Evolutionary conservation across 2,797 vertebrate genomes (phyloP), one percentile per base, ranked within the genome.

Genomic region (Scolopax bukidnonensis): DNA sequence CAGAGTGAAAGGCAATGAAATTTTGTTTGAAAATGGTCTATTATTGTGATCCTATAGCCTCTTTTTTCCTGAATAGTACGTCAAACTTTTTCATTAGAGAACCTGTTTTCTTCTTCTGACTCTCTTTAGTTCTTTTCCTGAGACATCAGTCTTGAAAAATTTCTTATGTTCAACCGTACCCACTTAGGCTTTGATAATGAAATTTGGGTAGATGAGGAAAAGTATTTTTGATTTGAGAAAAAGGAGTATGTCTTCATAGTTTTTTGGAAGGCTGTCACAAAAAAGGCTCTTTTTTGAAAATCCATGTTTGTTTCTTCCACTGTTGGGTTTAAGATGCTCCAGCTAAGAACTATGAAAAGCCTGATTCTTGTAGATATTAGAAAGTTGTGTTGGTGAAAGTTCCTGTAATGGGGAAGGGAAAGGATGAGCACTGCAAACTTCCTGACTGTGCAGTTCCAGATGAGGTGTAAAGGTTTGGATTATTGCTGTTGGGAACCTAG

Each of bases 1-100:
- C 79, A 88, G 53, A 89, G 90, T 75, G 78, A 93, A 96, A 96
- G n/a, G 78, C 94, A 96, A 60, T 64, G 53, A 89, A 71, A 89
- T 90, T 87, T 79, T 87, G 74, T 68, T 69, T 80, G 84, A 84
- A 96, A 95, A 65, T 33, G 11, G 25, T 61, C 28, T 92, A 7
- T 84, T 96, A 65, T 33, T 87, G 23, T 91, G 68, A 93, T 74
- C 60, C 30, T 13, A 5, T 73, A 41, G 32, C 51, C 92, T 94
- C 82, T 84, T 65, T 70, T 70, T 90, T 68, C 68, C 54, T 83
- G 50, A 82, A 59, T 12, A 56, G 11, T 8, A 4, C 23, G 5
- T 89, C 81, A 90, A 21, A 65, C 20, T 6, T 96, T 91, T 87
- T 79, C 32, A 32, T 75, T 80, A 54, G 83, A 84, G 90, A 71